Evolutionary conservation across 2,888 invertebrate species (phyloP).

Genomic region (Lottia scabra): DNA sequence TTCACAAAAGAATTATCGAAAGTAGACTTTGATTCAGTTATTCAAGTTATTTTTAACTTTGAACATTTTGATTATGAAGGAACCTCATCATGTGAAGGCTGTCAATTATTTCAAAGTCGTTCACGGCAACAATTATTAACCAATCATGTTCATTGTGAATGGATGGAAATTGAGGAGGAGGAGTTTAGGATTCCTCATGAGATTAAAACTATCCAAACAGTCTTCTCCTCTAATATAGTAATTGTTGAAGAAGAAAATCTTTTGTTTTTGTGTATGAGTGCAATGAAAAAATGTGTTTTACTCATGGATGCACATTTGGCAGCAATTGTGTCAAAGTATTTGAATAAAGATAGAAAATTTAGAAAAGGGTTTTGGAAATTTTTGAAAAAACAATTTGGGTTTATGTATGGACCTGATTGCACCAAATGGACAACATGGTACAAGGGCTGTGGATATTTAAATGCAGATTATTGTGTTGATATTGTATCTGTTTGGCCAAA

Average conservation of each 20-base stretch:
- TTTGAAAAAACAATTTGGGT: conserved; percentile 27
- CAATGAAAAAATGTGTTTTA: conserved; percentile 21
- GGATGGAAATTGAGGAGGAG: not conserved
- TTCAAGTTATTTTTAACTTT: conserved; percentile 1
- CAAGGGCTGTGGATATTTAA: conserved; percentile 16
- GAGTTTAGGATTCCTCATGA: not conserved
- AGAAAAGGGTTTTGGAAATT: conserved; percentile 41
- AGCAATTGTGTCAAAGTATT: conserved; percentile 37
- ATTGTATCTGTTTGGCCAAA: conserved; percentile 40
- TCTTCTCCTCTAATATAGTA: not conserved
- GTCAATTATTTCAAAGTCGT: not conserved
- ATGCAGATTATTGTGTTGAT: conserved; percentile 40
- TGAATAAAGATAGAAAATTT: conserved; percentile 38
- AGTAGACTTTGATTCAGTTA: conserved; percentile 15
- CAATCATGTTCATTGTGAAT: not conserved
- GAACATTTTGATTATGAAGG: not conserved
- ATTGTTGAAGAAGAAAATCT: not conserved
- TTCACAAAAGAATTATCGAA: conserved; percentile 36
- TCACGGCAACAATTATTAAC: not conserved
- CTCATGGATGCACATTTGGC: conserved; percentile 47
- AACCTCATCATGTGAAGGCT: not conserved
- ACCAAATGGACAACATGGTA: not conserved
- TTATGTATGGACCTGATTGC: conserved; percentile 14
- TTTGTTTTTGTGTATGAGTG: conserved; percentile 6
- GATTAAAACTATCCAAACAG: not conserved